A percentile compares a stretch with the other conserved stretches of the same genome.
These are phyloP conservation scores for Gymnothorax reevesii DNA, from an alignment of 2,797 vertebrate genomes.

Conservation along the genomic window DNA sequence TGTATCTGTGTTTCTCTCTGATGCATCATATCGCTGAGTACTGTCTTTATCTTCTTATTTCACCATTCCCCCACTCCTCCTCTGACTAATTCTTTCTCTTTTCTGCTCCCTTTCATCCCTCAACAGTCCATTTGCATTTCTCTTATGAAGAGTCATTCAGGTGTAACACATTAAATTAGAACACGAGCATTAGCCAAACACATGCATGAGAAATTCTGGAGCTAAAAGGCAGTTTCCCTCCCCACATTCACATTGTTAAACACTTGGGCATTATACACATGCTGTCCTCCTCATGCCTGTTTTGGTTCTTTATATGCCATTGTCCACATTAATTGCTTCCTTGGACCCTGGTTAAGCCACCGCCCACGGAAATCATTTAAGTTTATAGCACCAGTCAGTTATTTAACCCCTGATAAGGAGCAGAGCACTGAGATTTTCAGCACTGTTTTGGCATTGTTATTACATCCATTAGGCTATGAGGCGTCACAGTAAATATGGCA, in stretches of 20 bases:
- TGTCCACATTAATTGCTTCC: not conserved
- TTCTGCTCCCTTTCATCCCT: conserved; percentile 25
- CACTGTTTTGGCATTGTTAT: conserved; percentile 24
- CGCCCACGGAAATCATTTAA: not conserved
- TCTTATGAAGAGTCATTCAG: conserved; percentile 60
- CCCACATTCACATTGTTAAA: conserved; percentile 58
- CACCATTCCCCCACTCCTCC: conserved; percentile 45
- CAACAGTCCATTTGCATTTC: conserved; percentile 56
- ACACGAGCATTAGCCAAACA: conserved; percentile 59
- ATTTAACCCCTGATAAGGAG: conserved; percentile 31
- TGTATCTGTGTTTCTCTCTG: conserved; percentile 17
- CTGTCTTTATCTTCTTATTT: conserved; percentile 47
- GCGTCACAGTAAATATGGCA: not conserved
- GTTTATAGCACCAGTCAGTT: not conserved
- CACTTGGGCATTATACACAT: conserved; percentile 13
- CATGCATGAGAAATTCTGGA: conserved; percentile 64
- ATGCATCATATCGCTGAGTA: conserved; percentile 44
- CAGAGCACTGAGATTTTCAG: not conserved
- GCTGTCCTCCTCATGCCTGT: conserved; percentile 33
- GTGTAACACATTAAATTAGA: conserved; percentile 70
- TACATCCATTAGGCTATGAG: not conserved
- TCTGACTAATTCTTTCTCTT: conserved; percentile 31
- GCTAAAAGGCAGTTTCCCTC: conserved; percentile 71
- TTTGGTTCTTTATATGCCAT: not conserved
- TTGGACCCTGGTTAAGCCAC: not conserved